These are phyloP conservation scores for Anarrhichthys ocellatus DNA, from an alignment of 2,113 vertebrate genomes.

Conservation along the genomic window DNA sequence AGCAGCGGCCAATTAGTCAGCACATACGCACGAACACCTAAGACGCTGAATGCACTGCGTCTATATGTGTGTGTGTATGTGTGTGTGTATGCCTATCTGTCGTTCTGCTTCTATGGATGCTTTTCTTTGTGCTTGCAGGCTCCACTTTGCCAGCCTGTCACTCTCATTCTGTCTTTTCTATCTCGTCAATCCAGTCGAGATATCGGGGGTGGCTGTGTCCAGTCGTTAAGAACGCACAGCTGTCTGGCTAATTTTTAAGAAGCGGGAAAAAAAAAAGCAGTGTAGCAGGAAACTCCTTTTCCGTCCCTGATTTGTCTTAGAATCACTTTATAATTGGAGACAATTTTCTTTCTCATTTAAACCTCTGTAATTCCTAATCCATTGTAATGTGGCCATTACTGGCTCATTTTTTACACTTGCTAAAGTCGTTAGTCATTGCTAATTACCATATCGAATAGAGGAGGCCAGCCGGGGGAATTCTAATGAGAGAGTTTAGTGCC, in stretches of 20 bases:
- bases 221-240: conserved; percentile 40
- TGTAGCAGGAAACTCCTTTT: conserved; percentile 58
- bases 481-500: conserved; percentile 73
- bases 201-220: neutral
- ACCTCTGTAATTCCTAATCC: conserved; percentile 78
- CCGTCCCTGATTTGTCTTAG: conserved; percentile 67
- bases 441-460: conserved; percentile 79
- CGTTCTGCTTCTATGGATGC: neutral
- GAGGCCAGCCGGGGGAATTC: conserved; percentile 73
- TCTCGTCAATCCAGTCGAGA: neutral
- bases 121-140: neutral
- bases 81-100: neutral
- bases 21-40: conserved; percentile 8
- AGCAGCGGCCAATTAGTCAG: conserved; percentile 41
- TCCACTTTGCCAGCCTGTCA: conserved; percentile 1
- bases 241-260: conserved; percentile 33
- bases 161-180: neutral
- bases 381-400: conserved; percentile 80
- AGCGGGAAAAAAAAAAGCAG: conserved; percentile 27
- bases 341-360: conserved; percentile 74
- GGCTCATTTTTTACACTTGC: conserved; percentile 78
- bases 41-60: neutral
- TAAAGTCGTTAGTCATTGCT: conserved; percentile 81
- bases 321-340: conserved; percentile 75
- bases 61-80: neutral